Percentiles rank a stretch among this genome's conserved stretches.
Evolutionary conservation across 2,888 invertebrate genomes (phyloP).

Genomic region (Drosophila mettleri): DNA sequence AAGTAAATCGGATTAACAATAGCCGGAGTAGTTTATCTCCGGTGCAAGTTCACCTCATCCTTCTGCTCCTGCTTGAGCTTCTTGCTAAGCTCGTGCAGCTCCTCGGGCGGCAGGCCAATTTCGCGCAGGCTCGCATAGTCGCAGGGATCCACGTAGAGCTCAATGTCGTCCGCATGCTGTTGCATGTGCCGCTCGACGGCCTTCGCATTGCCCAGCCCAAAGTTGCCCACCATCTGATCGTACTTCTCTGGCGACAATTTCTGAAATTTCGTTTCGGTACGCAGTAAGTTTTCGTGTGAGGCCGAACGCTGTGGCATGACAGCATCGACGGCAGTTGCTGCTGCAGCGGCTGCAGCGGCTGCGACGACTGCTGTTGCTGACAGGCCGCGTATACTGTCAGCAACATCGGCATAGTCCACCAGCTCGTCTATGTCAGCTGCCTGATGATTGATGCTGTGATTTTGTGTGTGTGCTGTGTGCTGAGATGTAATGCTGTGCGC

Average conservation of each 20-base stretch:
- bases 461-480: conserved; percentile 54
- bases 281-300: conserved; percentile 80
- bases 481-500: conserved; percentile 50
- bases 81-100: conserved; percentile 87
- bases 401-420: conserved; percentile 81
- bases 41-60: conserved; percentile 87
- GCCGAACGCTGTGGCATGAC: conserved; percentile 69
- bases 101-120: conserved; percentile 86
- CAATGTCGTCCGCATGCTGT: conserved; percentile 82
- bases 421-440: conserved; percentile 74
- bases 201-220: conserved; percentile 50
- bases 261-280: conserved; percentile 83
- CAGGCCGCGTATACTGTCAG: conserved; percentile 80
- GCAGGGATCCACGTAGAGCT: conserved; percentile 83
- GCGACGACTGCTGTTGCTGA: conserved; percentile 45
- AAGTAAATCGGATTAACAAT: background rate
- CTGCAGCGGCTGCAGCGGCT: conserved; percentile 28
- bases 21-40: background rate
- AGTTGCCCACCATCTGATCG: conserved; percentile 81
- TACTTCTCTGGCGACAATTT: conserved; percentile 83
- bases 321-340: conserved; percentile 42
- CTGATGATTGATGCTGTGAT: conserved; percentile 54
- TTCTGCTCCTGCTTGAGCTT: conserved; percentile 89
- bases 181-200: conserved; percentile 75
- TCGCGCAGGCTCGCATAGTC: conserved; percentile 83